Base-by-base conservation (phyloP, 2,888 invertebrate species). In the Polietes domitor region DNA sequence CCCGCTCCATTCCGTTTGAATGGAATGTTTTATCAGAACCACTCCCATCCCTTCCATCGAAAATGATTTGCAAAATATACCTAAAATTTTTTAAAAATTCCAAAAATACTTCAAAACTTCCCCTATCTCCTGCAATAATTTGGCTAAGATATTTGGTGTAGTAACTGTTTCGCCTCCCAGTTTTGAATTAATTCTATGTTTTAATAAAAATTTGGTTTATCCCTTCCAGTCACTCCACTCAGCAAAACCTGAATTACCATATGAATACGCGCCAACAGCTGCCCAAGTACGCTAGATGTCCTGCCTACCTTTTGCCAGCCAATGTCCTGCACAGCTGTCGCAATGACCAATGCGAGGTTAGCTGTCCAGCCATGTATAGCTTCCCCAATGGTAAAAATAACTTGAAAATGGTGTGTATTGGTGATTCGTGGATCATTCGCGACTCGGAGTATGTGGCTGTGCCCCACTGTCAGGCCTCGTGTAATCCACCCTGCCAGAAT, bases 401-500 rank as follows among this genome's bases (percentile, higher is more conserved):
- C 1, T 78, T 92, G 17, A 89, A 89, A 37, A 73, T 91, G 82
- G 88, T 88, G 26, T 91, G 91, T 81, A 87, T 90, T 19, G 88
- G 88, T 28, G 88, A 89, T n/a, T 86, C 88, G 12, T 91, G 91
- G 91, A 89, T 91, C 72, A 87, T 92, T 61, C 87, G 87, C 9
- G 88, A 91, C 78, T 89, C 90, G 12, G 87, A 85, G 26, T 88
- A 93, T 53, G 89, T 89, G 0, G 86, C 88, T 0, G 92, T 94
- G 41, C 95, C 95, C 1, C 91, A 93, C n/a, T 96, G 96, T 87
- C 93, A 94, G 92, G 97, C 96, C 0, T 93, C 94, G 86, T 98
- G 98, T 89, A 90, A 94, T 21, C 96, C 96, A 0, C 93, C 94
- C 0, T 98, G 98, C 91, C 93, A 95, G 89, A 97, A 98, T 91